phyloP scores from a whole-genome alignment of 2,113 vertebrate species.

The Xenotilapia leptura region DNA sequence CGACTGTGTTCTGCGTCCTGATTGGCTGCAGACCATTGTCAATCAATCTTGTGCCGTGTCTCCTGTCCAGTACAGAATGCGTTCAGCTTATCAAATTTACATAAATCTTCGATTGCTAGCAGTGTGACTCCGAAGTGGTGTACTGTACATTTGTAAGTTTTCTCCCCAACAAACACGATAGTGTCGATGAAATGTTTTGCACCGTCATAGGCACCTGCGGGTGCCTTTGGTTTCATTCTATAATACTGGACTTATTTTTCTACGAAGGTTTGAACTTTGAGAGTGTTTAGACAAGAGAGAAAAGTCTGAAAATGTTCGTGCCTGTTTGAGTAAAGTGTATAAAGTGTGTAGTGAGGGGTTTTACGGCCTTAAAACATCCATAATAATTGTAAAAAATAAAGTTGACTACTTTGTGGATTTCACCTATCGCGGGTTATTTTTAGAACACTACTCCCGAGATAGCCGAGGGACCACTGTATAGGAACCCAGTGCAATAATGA shows the following conservation, averaged over 20 bases:
- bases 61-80: accelerated
- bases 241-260: neutral
- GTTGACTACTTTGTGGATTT: neutral
- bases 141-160: neutral
- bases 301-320: accelerated
- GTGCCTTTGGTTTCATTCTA: neutral
- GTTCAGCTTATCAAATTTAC: accelerated
- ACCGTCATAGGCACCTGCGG: accelerated
- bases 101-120: accelerated
- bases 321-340: neutral
- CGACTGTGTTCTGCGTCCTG: too few relatives aligned
- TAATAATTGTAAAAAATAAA: neutral
- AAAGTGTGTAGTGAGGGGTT: too few relatives aligned
- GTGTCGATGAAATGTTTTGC: neutral
- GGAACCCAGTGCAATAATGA: neutral
- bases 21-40: neutral
- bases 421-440: neutral
- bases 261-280: neutral
- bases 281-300: neutral
- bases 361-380: too few relatives aligned
- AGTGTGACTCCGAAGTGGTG: accelerated
- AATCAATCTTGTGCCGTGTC: accelerated
- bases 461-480: neutral
- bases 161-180: neutral
- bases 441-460: accelerated